Percentiles rank a stretch among this genome's conserved stretches.
phyloP scores from a whole-genome alignment of 2,888 invertebrate genomes.

The Agrotis ipsilon region DNA sequence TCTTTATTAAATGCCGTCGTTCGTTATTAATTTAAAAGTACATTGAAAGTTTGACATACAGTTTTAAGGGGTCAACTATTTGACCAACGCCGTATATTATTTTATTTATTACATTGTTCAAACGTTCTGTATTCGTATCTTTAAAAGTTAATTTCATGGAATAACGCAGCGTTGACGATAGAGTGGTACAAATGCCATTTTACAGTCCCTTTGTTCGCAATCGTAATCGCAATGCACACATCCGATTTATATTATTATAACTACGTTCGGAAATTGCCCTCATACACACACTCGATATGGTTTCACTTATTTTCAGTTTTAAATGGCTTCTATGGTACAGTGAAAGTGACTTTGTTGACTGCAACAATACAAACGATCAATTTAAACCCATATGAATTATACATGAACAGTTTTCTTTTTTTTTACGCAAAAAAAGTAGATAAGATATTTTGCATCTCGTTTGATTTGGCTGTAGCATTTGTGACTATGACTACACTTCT shows the following conservation, averaged over 20 bases:
- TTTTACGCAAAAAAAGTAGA: constrained; percentile 19
- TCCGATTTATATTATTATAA: constrained; percentile 74
- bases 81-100: no score
- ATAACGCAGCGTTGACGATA: not conserved
- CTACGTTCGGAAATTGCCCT: constrained; percentile 75
- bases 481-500: no score
- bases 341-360: constrained; percentile 48
- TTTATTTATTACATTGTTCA: not conserved
- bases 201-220: constrained; percentile 47
- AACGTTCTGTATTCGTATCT: not conserved
- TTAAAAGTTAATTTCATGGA: constrained; percentile 28
- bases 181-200: constrained; percentile 25
- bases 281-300: constrained; percentile 57
- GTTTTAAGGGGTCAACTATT: no score
- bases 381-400: constrained; percentile 43
- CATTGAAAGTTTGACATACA: no score
- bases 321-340: constrained; percentile 39
- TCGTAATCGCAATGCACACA: constrained; percentile 70
- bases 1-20: not conserved
- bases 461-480: no score
- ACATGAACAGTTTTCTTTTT: constrained; percentile 25
- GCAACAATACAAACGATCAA: constrained; percentile 47
- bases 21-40: no score
- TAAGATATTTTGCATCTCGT: not conserved
- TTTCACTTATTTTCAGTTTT: constrained; percentile 62